Percentiles rank a stretch among this genome's conserved stretches.
Conservation (phyloP, 2,113 vertebrate genomes). For the Edolisoma coerulescens region DNA sequence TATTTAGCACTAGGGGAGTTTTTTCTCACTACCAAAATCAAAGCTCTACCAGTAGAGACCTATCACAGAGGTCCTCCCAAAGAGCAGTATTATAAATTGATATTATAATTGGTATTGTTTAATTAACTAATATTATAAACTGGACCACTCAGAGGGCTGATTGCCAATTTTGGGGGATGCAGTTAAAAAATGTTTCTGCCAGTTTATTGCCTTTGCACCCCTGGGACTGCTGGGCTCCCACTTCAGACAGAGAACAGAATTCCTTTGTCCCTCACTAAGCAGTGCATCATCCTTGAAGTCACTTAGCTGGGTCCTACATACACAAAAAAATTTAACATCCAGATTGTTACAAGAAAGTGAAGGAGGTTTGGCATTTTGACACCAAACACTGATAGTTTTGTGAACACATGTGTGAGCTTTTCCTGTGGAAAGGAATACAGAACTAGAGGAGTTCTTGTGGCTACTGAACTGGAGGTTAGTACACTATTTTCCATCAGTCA, state of each 20-base stretch:
- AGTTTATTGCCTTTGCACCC: neutral
- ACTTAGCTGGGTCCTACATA: neutral
- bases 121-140: neutral
- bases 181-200: neutral
- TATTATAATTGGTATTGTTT: neutral
- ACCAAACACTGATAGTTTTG: neutral
- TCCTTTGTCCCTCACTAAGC: neutral
- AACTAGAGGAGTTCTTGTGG: neutral
- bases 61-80: neutral
- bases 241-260: neutral
- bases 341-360: neutral
- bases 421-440: constrained; percentile 5
- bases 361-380: neutral
- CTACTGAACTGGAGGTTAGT: constrained; percentile 28
- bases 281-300: neutral
- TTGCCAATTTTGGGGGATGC: fast-evolving
- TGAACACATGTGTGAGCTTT: neutral
- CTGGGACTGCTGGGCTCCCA: neutral
- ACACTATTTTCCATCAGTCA: neutral
- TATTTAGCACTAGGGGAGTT: neutral
- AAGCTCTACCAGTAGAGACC: neutral
- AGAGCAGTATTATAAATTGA: neutral
- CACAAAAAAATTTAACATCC: neutral
- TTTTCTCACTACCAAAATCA: neutral
- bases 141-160: neutral